Percentiles rank a stretch among this genome's conserved stretches.
Conservation (phyloP, 2,888 invertebrate species). For the Parnassius orleans region DNA sequence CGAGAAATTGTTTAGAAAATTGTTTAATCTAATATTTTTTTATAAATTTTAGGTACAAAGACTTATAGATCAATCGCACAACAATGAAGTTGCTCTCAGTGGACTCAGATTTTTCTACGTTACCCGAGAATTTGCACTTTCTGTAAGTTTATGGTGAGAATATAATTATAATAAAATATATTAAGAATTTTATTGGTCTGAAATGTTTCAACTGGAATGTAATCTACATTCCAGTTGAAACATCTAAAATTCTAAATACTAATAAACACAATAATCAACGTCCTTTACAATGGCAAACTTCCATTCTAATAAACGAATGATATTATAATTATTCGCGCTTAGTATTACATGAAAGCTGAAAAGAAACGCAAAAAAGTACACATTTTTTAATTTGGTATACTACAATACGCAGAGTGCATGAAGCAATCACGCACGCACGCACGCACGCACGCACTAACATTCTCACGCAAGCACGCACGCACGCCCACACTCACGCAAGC, state of each 20-base stretch:
- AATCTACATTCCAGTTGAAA: too few relatives aligned
- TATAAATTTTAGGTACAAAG: too few relatives aligned
- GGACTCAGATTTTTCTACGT: slow-evolving; percentile 82
- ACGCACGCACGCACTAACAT: too few relatives aligned
- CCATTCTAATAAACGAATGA: not conserved
- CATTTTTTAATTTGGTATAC: too few relatives aligned
- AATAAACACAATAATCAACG: not conserved
- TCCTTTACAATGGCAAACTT: not conserved
- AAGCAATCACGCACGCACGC: too few relatives aligned
- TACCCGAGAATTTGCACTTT: slow-evolving; percentile 77
- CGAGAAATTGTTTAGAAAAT: too few relatives aligned
- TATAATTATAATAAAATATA: not conserved
- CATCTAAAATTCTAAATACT: too few relatives aligned
- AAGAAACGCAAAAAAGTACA: not conserved
- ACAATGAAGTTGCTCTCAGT: slow-evolving; percentile 81
- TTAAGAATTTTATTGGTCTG: not conserved
- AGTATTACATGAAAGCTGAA: not conserved
- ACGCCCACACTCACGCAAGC: accelerated
- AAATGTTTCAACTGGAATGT: not conserved
- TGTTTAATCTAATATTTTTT: slow-evolving; percentile 45
- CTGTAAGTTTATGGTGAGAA: slow-evolving; percentile 62
- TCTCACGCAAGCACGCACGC: too few relatives aligned
- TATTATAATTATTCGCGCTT: not conserved
- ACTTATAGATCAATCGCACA: slow-evolving; percentile 81
- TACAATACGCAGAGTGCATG: too few relatives aligned